Evolutionary conservation across 2,888 invertebrate species (phyloP).

Genomic region (Antitype chi): DNA sequence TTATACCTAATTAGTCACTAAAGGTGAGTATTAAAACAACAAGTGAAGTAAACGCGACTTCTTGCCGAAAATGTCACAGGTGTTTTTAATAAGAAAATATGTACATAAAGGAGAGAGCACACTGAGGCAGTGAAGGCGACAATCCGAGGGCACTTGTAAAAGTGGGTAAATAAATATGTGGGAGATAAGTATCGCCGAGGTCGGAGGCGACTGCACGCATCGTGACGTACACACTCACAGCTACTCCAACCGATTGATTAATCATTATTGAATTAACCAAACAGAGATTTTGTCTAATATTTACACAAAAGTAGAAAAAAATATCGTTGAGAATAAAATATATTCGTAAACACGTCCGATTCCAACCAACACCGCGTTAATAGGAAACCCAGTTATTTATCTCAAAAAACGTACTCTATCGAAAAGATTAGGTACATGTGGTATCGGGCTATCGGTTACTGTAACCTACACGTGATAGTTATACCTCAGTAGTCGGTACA

Average conservation of each 20-base stretch:
- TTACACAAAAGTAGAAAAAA: constrained; percentile 18
- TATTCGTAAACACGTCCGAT: constrained; percentile 41
- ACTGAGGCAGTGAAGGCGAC: constrained; percentile 52
- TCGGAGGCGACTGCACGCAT: constrained; percentile 68
- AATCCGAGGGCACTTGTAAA: constrained; percentile 68
- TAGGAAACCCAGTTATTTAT: constrained; percentile 41
- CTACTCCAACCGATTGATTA: constrained; percentile 61
- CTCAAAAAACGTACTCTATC: constrained; percentile 37
- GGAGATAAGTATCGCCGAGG: constrained; percentile 83
- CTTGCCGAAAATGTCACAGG: constrained; percentile 39
- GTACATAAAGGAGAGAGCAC: constrained; percentile 43
- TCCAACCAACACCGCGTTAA: constrained; percentile 37
- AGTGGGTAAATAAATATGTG: constrained; percentile 77
- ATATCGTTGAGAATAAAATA: constrained; percentile 35
- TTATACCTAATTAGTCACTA: constrained; percentile 53
- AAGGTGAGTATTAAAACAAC: constrained; percentile 23
- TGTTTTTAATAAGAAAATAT: constrained; percentile 4
- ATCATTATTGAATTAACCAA: constrained; percentile 58
- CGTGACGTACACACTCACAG: constrained; percentile 60
- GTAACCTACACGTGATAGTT: constrained; percentile 44
- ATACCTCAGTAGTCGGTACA: constrained; percentile 37
- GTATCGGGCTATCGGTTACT: constrained; percentile 33
- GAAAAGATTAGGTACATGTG: constrained; percentile 48
- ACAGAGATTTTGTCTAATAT: constrained; percentile 26
- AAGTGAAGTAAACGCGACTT: constrained; percentile 18